phyloP scores from a whole-genome alignment of 2,888 invertebrate species.

The Pseudococcus viburni region DNA sequence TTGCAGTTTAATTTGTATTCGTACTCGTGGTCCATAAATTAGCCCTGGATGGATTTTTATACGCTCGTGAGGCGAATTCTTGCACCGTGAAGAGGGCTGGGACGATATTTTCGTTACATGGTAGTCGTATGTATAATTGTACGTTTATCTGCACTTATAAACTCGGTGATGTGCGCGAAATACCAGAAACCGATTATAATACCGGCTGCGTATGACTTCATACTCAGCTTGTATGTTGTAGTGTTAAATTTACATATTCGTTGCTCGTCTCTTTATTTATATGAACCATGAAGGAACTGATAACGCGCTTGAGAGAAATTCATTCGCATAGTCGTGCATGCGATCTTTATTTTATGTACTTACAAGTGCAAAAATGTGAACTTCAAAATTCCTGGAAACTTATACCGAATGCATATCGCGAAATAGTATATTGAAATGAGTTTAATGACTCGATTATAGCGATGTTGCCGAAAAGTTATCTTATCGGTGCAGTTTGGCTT shows the following conservation, averaged over 20 bases:
- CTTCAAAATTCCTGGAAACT: background rate
- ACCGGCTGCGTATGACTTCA: background rate
- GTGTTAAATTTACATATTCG: background rate
- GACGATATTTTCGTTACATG: background rate
- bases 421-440: background rate
- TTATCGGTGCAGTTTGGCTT: background rate
- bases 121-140: background rate
- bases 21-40: background rate
- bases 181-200: background rate
- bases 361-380: background rate
- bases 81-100: background rate
- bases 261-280: background rate
- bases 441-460: background rate
- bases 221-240: background rate
- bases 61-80: background rate
- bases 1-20: conserved; percentile 4
- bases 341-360: background rate
- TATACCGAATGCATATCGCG: background rate
- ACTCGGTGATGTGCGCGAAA: background rate
- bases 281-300: conserved; percentile 2
- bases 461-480: background rate
- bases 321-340: background rate
- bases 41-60: background rate
- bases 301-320: conserved; percentile 13
- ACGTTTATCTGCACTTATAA: no score